A percentile compares a stretch with the other conserved stretches of the same genome.
Conservation (phyloP, 1,140 invertebrate species). For the Nomia melanderi region DNA sequence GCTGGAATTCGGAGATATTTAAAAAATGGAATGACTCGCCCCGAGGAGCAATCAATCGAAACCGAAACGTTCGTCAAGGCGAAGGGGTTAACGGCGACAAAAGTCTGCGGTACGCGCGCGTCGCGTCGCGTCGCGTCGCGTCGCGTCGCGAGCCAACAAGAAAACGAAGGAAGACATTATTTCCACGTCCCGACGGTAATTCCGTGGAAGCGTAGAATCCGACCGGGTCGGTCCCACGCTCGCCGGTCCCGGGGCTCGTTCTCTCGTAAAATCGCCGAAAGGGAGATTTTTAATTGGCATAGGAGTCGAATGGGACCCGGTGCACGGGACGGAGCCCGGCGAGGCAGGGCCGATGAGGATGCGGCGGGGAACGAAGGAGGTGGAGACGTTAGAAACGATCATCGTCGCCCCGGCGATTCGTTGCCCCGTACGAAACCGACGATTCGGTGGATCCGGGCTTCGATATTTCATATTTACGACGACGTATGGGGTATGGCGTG, state of each 20-base stretch:
- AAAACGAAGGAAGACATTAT: conserved; percentile 17
- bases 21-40: too few species aligned
- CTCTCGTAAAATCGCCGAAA: conserved; percentile 66
- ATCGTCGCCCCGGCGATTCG: conserved; percentile 49
- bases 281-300: conserved; percentile 68
- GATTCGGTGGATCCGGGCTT: conserved; percentile 65
- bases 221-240: conserved; percentile 25
- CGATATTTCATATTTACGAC: conserved; percentile 81
- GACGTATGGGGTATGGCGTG: conserved; percentile 70
- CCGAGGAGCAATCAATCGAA: too few species aligned
- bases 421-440: conserved; percentile 45
- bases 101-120: conserved; percentile 14
- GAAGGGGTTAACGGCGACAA: neutral
- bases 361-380: conserved; percentile 10
- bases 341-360: neutral
- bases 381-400: conserved; percentile 51
- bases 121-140: neutral
- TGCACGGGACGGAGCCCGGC: neutral
- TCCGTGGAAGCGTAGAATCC: conserved; percentile 13
- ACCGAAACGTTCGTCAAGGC: too few species aligned
- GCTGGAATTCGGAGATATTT: too few species aligned
- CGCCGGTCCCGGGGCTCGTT: neutral
- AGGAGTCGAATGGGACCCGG: conserved; percentile 31
- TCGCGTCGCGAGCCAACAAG: neutral
- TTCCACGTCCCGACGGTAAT: conserved; percentile 24